phyloP scores from a whole-genome alignment of 2,888 invertebrate species.

The Byasa hedistus region DNA sequence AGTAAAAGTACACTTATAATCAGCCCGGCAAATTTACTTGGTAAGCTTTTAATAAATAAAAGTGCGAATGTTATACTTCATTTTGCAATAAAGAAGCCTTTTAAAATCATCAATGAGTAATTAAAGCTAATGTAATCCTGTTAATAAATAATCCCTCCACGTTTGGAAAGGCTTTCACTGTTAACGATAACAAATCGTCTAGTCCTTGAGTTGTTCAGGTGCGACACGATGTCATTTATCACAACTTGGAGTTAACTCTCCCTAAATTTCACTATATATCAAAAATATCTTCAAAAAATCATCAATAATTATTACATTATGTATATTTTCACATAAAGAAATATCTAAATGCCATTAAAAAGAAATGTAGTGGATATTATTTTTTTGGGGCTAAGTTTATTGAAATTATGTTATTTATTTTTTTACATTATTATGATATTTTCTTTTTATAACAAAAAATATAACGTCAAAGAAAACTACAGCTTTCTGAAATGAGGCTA shows the following conservation, averaged over 20 bases:
- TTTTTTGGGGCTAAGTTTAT: too few relatives aligned
- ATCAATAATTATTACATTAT: background rate
- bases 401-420: too few relatives aligned
- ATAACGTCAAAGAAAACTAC: background rate
- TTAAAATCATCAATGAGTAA: background rate
- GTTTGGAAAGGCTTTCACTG: slow-evolving; percentile 5
- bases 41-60: too few relatives aligned
- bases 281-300: background rate
- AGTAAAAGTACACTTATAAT: too few relatives aligned
- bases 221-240: slow-evolving; percentile 7
- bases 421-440: too few relatives aligned
- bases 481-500: background rate
- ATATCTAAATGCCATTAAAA: too few relatives aligned
- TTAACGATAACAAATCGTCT: slow-evolving; percentile 14
- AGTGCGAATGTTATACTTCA: too few relatives aligned
- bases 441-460: background rate
- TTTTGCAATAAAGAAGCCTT: background rate
- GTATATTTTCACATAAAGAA: too few relatives aligned
- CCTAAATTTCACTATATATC: slow-evolving; percentile 4
- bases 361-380: too few relatives aligned
- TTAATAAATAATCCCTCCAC: slow-evolving; percentile 8
- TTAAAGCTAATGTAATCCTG: slow-evolving; percentile 4
- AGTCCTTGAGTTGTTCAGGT: slow-evolving; percentile 10
- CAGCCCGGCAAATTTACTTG: too few relatives aligned
- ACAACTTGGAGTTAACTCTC: slow-evolving; percentile 10